Percentiles rank a stretch among this genome's conserved stretches.
These are phyloP conservation scores for Yasuhikotakia modesta DNA, from an alignment of 2,797 vertebrate genomes.

Conservation along the genomic window DNA sequence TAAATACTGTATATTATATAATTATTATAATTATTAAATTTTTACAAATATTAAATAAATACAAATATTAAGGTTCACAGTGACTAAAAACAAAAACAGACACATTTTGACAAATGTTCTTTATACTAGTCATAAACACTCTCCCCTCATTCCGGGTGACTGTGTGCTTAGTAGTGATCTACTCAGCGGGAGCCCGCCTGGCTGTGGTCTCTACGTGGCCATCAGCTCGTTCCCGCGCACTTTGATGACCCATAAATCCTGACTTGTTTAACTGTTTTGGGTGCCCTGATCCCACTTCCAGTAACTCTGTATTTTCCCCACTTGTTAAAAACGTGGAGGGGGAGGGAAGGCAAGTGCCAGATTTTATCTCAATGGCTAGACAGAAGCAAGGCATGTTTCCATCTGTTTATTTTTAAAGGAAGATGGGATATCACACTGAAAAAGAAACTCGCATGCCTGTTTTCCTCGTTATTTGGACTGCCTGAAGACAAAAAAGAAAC, in stretches of 20 bases:
- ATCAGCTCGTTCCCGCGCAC: constrained; percentile 62
- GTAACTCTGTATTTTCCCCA: constrained; percentile 68
- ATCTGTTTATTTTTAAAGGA: constrained; percentile 38
- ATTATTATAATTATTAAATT: too few relatives aligned
- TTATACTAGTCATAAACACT: constrained; percentile 7
- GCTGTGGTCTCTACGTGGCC: constrained; percentile 65
- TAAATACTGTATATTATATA: too few relatives aligned
- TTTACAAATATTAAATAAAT: too few relatives aligned
- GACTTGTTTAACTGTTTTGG: constrained; percentile 78
- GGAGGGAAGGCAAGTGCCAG: constrained; percentile 56
- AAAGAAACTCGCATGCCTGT: background rate
- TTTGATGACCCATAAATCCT: constrained; percentile 82
- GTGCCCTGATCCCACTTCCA: constrained; percentile 80
- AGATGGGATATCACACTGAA: constrained; percentile 10
- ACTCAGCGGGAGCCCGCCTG: constrained; percentile 72
- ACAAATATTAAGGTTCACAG: too few relatives aligned
- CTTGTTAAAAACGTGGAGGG: constrained; percentile 46
- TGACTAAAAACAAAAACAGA: background rate
- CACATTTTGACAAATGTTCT: background rate
- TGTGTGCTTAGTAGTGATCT: constrained; percentile 72
- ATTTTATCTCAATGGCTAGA: constrained; percentile 66
- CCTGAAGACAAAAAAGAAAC: background rate
- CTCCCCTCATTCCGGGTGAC: constrained; percentile 63
- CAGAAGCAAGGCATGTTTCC: constrained; percentile 49
- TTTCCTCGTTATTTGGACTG: constrained; percentile 5